Evolutionary conservation across 2,797 vertebrate genomes (phyloP), one percentile per base, ranked within the genome.

Genomic region (Dendrocincla fuliginosa): DNA sequence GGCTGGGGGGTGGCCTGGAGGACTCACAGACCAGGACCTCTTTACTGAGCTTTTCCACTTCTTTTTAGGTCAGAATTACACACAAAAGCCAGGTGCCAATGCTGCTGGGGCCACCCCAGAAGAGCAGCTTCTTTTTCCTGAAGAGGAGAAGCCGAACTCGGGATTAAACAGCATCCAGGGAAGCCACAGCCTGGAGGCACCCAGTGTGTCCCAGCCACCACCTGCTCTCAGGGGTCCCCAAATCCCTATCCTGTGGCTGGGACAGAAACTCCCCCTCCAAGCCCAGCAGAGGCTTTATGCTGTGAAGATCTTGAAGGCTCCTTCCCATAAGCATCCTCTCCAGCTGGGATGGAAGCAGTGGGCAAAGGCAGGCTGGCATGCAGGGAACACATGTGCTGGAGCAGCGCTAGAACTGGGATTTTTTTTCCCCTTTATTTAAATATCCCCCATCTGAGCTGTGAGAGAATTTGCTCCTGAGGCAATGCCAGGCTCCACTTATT

Each of bases 61-160:
- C 75, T 89, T 97, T 97, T 85, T 96, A 99, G 99, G 97, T 99
- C 95, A 98, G 98, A 98, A 99, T 99, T 95, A 99, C 98, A 14
- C 99, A 99, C 97, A 99, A 99, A 98, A 99, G 99, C 98, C 99
- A 99, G 98, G 99, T 99, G 37, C 99, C 99, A 8, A 98, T 99
- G 97, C 95, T 99, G 83, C 97, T 99, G 97, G 99, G 99, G 0
- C 99, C 98, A 3, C 98, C 99, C 3, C 99, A 99, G 98, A 99
- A 99, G 98, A 99, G 98, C 30, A 98, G 98, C 6, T 99, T 99
- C 98, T 99, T 99, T 90, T 99, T 99, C 71, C 98, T 99, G 98
- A 99, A 98, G 97, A 99, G 98, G 90, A 98, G 98, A 94, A 99
- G 98, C 98, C 95, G 98, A 97, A 98, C 98, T 96, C 98, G 98